phyloP scores from a whole-genome alignment of 2,888 invertebrate genomes.

The Labia minor region DNA sequence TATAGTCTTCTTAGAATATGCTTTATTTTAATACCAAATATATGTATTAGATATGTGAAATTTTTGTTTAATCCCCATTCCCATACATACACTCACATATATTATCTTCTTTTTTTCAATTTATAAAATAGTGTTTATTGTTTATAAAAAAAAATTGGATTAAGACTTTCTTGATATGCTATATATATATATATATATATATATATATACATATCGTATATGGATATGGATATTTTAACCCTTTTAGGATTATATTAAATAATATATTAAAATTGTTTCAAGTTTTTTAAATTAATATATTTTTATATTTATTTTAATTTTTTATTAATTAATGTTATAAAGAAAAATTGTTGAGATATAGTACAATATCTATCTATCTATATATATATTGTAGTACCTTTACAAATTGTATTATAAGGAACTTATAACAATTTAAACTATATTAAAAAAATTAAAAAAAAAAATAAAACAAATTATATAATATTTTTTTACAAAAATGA shows the following conservation, averaged over 20 bases:
- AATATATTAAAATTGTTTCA: no score
- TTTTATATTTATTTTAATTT: neutral
- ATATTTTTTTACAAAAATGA: neutral
- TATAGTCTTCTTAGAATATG: slow-evolving; percentile 9
- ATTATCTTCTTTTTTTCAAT: slow-evolving; percentile 16
- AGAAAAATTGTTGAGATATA: neutral
- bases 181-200: no score
- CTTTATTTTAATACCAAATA: neutral
- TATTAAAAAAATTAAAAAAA: no score
- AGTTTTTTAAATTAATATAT: neutral
- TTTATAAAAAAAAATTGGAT: neutral
- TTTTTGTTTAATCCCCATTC: slow-evolving; percentile 17
- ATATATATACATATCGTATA: no score
- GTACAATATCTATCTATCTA: no score
- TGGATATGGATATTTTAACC: neutral
- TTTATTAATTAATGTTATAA: neutral
- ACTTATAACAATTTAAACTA: no score
- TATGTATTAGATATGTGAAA: no score
- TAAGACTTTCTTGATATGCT: neutral
- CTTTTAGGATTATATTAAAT: neutral
- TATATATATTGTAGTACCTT: no score
- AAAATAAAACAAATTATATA: no score
- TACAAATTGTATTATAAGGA: no score
- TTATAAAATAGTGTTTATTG: neutral
- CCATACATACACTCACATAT: slow-evolving; percentile 20